Evolutionary conservation across 2,888 invertebrate species (phyloP).

Genomic region (Brassicogethes aeneus): DNA sequence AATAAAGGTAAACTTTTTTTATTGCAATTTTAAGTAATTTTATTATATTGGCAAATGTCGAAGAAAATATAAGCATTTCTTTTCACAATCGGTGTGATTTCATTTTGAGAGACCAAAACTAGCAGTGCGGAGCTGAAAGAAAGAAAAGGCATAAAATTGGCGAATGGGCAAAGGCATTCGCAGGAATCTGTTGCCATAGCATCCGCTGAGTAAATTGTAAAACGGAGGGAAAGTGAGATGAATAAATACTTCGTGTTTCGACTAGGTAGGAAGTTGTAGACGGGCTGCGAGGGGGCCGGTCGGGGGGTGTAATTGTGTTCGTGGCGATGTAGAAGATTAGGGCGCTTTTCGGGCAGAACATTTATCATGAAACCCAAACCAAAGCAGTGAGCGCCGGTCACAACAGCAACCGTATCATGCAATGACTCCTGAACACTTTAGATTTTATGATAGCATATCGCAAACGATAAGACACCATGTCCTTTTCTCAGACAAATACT

Average conservation of each 20-base stretch:
- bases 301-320: constrained; percentile 37
- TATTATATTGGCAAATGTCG: no score
- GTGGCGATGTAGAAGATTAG: constrained; percentile 41
- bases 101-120: no score
- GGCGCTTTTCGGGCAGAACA: constrained; percentile 38
- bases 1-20: no score
- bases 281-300: constrained; percentile 16
- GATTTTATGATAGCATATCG: no score
- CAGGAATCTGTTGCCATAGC: constrained; percentile 26
- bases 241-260: constrained; percentile 37
- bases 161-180: not conserved
- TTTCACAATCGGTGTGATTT: constrained; percentile 3
- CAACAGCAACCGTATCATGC: constrained; percentile 20
- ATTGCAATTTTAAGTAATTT: no score
- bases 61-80: no score
- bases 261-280: constrained; percentile 26
- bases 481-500: no score
- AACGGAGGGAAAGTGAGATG: constrained; percentile 36
- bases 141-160: not conserved
- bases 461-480: no score
- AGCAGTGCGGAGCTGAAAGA: no score
- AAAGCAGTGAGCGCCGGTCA: constrained; percentile 29
- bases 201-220: constrained; percentile 30
- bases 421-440: not conserved
- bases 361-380: constrained; percentile 39